phyloP scores from a whole-genome alignment of 2,888 invertebrate genomes.

The Watsonalla cultraria region DNA sequence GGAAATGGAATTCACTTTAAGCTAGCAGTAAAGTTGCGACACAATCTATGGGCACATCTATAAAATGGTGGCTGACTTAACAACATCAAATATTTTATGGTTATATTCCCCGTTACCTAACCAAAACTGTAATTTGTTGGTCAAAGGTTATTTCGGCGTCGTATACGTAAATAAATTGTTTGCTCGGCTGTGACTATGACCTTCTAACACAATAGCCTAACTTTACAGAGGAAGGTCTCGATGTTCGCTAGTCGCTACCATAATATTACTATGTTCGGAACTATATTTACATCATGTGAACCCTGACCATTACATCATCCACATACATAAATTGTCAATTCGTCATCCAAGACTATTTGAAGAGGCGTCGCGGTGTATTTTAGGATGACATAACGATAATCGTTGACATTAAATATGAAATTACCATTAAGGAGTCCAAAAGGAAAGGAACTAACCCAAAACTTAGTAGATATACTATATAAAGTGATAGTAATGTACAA shows the following conservation, averaged over 20 bases:
- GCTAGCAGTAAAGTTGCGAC: conserved; percentile 12
- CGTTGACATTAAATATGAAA: too few species aligned
- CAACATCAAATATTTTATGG: conserved; percentile 13
- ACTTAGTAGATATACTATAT: too few species aligned
- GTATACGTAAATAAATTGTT: conserved; percentile 22
- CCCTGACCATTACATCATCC: conserved; percentile 7
- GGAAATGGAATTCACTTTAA: conserved; percentile 1
- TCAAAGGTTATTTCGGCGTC: conserved; percentile 19
- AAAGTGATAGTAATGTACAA: too few species aligned
- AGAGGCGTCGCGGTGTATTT: too few species aligned
- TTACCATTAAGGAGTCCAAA: too few species aligned
- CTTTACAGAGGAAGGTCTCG: conserved; percentile 42
- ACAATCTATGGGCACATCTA: conserved; percentile 3
- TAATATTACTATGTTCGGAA: conserved; percentile 18
- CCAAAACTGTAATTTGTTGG: conserved; percentile 12
- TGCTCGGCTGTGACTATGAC: conserved; percentile 34
- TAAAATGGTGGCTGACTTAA: conserved; percentile 10
- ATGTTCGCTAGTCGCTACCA: conserved; percentile 19
- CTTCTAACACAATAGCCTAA: conserved; percentile 48
- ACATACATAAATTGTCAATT: too few species aligned
- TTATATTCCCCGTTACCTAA: conserved; percentile 13
- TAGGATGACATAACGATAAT: too few species aligned
- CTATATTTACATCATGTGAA: conserved; percentile 14
- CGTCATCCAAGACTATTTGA: too few species aligned
- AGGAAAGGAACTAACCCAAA: too few species aligned